phyloP scores from a whole-genome alignment of 2,113 vertebrate genomes.

The Ahaetulla prasina region DNA sequence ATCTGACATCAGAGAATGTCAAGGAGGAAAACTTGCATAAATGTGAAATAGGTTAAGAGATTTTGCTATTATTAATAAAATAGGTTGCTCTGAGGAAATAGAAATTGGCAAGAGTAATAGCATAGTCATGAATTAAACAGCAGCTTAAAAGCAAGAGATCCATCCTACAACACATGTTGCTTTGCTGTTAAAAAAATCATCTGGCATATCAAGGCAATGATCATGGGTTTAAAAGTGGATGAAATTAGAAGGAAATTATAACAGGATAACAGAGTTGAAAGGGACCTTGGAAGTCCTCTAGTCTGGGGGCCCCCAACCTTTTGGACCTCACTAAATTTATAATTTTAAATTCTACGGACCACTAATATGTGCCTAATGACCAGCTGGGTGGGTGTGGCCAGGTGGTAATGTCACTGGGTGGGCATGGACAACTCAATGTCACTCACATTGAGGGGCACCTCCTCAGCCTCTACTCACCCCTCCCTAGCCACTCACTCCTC shows the following conservation, averaged over 20 bases:
- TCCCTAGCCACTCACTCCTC: no score
- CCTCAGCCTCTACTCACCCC: no score
- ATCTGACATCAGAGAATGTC: conserved; percentile 31
- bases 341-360: no score
- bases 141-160: conserved; percentile 40
- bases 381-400: no score
- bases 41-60: conserved; percentile 38
- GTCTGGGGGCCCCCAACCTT: no score
- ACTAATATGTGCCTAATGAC: no score
- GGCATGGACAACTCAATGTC: no score
- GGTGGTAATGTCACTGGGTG: no score
- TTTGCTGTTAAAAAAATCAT: conserved; percentile 22
- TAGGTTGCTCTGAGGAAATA: conserved; percentile 27
- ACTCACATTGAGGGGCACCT: no score
- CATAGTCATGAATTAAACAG: conserved; percentile 52
- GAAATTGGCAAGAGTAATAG: conserved; percentile 39
- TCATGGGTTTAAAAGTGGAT: conserved; percentile 22
- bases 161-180: background rate
- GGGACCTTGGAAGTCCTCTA: no score
- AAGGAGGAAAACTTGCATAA: conserved; percentile 38
- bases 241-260: conserved; percentile 7
- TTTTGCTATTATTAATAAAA: conserved; percentile 57
- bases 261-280: no score
- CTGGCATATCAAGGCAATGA: background rate
- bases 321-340: no score